Evolutionary conservation across 2,888 invertebrate species (phyloP).

Genomic region (Ernsta delagoae): DNA sequence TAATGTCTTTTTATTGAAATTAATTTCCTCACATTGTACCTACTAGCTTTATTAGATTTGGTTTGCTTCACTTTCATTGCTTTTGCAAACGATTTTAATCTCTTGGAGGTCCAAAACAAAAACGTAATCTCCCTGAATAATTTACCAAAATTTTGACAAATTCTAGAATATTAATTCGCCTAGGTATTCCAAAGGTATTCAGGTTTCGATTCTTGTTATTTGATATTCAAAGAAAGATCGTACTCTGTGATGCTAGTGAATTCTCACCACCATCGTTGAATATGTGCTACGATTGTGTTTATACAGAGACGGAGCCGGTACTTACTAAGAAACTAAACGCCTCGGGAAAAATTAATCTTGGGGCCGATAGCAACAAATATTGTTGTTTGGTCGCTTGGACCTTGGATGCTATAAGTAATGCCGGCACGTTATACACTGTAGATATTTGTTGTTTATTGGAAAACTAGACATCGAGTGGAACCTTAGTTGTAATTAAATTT

Average conservation of each 20-base stretch:
- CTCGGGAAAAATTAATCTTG: slow-evolving; percentile 78
- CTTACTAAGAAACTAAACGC: slow-evolving; percentile 61
- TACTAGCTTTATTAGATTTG: too few species aligned
- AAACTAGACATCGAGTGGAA: slow-evolving; percentile 26
- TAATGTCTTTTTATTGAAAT: too few species aligned
- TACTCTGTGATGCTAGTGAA: background rate
- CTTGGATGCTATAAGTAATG: slow-evolving; percentile 77
- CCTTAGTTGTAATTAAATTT: slow-evolving; percentile 27
- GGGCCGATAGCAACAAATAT: slow-evolving; percentile 75
- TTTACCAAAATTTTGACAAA: too few species aligned
- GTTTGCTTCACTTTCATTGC: too few species aligned
- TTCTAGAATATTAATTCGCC: too few species aligned
- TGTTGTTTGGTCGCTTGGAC: slow-evolving; percentile 71
- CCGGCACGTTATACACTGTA: slow-evolving; percentile 77
- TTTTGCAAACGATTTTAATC: too few species aligned
- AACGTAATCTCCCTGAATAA: too few species aligned
- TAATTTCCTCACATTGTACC: too few species aligned
- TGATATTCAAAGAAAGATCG: too few species aligned
- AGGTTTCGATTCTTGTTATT: too few species aligned
- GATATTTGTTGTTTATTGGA: slow-evolving; percentile 71
- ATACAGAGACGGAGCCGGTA: slow-evolving; percentile 42
- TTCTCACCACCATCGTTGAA: slow-evolving; percentile 2
- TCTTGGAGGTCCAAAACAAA: too few species aligned
- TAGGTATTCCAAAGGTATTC: too few species aligned
- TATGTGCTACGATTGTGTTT: slow-evolving; percentile 15